Base-by-base conservation (phyloP, 2,888 invertebrate genomes). In the Drosophila kuntzei region DNA sequence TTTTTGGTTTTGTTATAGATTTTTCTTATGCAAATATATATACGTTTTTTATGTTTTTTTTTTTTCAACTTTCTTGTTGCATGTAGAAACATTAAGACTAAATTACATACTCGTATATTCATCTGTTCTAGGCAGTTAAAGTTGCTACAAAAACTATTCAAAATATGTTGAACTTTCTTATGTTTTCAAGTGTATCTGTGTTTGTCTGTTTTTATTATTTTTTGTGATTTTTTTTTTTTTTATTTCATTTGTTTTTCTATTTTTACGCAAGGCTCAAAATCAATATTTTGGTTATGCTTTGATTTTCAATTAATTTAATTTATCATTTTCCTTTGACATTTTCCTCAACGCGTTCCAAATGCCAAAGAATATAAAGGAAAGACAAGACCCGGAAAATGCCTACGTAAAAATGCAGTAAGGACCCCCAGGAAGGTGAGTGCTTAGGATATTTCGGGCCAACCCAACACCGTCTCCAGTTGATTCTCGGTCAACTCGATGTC, bases 51-150 rank as follows among this genome's bases (percentile, higher is more conserved):
- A n/a, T 25, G 3, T 36, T 50, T n/a, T 16, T 16, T 54, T 1
- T 18, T 22, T 61, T 14, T 60, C 51, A 59, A 68, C 57, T 62
- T 74, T 54, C 27, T 59, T 60, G 59, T 71, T 65, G 36, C 60
- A 36, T 76, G 57, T 72, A 68, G 65, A 73, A 70, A 34, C 55
- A 69, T 76, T 78, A 81, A 66, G 55, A 71, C 79, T 89, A 80
- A 78, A 73, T 63, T 81, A 83, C 66, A 75, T 71, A 86, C 51
- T 36, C 44, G 54, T 71, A 71, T 77, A 75, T 83, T 81, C 79
- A 74, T 86, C 79, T 88, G 86, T 86, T 80, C 81, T 82, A 77
- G 90, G 89, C 89, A 89, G 90, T 89, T 88, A 83, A 84, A 81
- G 76, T 80, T 73, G 80, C 71, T 87, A 89, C 62, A 75, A 76